Percentiles rank a stretch among this genome's conserved stretches.
phyloP scores from a whole-genome alignment of 2,797 vertebrate species.

The Ataeniobius toweri region DNA sequence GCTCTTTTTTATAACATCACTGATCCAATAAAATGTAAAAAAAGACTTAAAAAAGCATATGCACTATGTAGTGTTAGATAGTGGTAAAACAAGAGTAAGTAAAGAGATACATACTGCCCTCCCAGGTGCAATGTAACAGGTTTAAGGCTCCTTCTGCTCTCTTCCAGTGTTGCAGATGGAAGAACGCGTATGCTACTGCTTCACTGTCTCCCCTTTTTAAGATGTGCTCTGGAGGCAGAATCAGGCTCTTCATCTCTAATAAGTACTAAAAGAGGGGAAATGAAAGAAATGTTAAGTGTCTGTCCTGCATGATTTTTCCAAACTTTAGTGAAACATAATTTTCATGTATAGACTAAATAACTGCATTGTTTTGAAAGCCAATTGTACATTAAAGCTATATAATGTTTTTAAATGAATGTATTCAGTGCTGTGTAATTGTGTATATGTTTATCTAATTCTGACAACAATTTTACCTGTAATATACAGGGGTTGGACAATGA shows the following conservation, averaged over 20 bases:
- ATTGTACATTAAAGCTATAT: background rate
- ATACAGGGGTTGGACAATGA: no score
- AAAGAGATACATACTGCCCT: conserved; percentile 77
- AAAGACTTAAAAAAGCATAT: background rate
- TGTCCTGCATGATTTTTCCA: background rate
- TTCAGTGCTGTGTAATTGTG: background rate
- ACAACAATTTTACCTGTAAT: no score
- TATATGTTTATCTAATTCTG: background rate
- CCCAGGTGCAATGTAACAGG: conserved; percentile 97
- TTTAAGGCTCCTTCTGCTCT: conserved; percentile 97
- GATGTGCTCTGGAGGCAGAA: conserved; percentile 98
- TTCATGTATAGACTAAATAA: background rate
- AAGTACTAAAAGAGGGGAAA: conserved; percentile 86
- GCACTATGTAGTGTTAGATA: background rate
- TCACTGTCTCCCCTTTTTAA: conserved; percentile 98
- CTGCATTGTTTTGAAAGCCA: background rate
- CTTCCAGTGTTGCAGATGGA: conserved; percentile 99
- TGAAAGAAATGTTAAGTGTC: conserved; percentile 10
- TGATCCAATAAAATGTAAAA: background rate
- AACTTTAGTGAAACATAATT: background rate
- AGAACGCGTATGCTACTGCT: conserved; percentile 97
- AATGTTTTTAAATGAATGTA: background rate
- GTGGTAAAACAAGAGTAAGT: background rate
- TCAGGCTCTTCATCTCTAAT: conserved; percentile 99
- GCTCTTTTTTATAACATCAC: conserved; percentile 3